These are phyloP conservation scores for Himantopus leucocephalus DNA, from an alignment of 2,113 vertebrate genomes.

Conservation along the genomic window DNA sequence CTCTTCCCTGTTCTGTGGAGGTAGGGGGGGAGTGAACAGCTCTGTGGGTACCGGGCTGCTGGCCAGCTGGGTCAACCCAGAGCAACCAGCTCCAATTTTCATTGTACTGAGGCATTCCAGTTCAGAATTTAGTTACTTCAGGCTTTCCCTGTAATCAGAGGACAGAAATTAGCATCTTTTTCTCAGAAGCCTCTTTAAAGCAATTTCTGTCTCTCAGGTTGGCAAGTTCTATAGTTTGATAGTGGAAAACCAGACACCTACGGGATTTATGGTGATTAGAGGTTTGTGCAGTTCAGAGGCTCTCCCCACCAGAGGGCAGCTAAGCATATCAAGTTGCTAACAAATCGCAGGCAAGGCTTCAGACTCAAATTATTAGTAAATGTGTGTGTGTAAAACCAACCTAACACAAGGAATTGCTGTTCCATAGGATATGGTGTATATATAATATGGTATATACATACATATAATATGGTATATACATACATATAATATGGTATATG, in stretches of 20 bases:
- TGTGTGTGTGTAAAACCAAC: neutral
- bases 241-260: neutral
- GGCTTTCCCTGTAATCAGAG: neutral
- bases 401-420: neutral
- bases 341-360: neutral
- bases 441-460: too few relatives aligned
- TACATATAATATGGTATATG: too few relatives aligned
- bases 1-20: neutral
- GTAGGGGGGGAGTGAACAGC: neutral
- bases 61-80: neutral
- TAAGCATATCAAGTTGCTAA: neutral
- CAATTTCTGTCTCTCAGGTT: neutral
- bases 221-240: neutral
- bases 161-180: neutral
- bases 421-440: neutral
- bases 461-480: too few relatives aligned
- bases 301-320: slow-evolving; percentile 27
- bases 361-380: neutral
- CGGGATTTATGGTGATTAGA: neutral
- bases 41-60: neutral
- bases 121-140: neutral
- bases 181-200: neutral
- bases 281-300: neutral
- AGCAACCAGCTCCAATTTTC: neutral
- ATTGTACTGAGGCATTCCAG: neutral